A percentile compares a stretch with the other conserved stretches of the same genome.
These are phyloP conservation scores for Ischnus inquisitorius DNA, from an alignment of 2,888 invertebrate species.

Conservation along the genomic window DNA sequence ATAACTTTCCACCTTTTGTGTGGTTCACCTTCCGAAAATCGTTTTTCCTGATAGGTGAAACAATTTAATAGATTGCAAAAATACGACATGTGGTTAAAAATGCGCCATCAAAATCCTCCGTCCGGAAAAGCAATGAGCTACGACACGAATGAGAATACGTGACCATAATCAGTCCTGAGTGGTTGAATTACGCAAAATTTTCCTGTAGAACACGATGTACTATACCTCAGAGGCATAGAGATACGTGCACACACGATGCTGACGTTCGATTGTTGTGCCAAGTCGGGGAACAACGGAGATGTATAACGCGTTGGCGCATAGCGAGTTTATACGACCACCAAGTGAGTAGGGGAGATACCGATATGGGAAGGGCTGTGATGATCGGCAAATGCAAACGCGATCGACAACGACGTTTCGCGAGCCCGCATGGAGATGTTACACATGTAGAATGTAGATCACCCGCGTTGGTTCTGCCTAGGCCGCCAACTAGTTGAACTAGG, in stretches of 20 bases:
- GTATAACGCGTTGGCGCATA: background rate
- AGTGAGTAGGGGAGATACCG: background rate
- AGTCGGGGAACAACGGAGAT: constrained; percentile 6
- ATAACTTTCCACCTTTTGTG: no score
- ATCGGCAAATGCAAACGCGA: constrained; percentile 32
- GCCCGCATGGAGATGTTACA: background rate
- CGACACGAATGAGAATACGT: background rate
- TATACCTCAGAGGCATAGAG: background rate
- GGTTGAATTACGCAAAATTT: background rate
- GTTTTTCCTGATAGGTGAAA: no score
- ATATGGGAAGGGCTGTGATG: constrained; percentile 11
- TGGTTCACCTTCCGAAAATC: no score
- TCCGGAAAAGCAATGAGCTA: background rate
- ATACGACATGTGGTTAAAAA: no score
- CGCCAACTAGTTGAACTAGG: constrained; percentile 35
- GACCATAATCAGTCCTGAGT: background rate
- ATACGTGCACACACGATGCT: constrained; percentile 11
- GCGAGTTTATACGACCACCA: constrained; percentile 5
- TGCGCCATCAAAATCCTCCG: no score
- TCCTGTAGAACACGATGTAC: constrained; percentile 6
- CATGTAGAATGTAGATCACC: constrained; percentile 8
- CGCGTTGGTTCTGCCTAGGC: background rate
- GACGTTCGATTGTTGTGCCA: constrained; percentile 3
- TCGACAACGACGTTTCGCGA: constrained; percentile 21
- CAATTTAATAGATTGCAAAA: no score